Evolutionary conservation across 2,797 vertebrate genomes (phyloP), one percentile per base, ranked within the genome.

Genomic region (Dendrocincla fuliginosa): DNA sequence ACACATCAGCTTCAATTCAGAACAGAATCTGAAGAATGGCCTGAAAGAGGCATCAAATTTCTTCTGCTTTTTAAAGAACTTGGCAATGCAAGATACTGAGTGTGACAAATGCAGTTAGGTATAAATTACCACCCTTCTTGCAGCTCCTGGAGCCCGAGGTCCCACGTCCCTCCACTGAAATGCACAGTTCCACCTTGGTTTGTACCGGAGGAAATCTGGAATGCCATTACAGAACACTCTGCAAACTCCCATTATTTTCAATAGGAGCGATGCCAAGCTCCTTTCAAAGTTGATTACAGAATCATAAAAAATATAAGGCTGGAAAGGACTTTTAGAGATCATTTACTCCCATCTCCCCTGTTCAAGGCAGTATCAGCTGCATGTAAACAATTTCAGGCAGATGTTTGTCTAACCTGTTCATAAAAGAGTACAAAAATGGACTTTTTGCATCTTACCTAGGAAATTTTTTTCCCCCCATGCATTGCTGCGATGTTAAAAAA

Each of bases 251-350:
- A 44, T 93, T 96, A 90, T 96, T 97, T 91, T 83, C 74, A 89
- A 8, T 55, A 87, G 92, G 84, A 96, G 27, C 28, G 74, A 53
- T 95, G 92, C 95, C 95, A 95, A 93, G 56, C 16, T 74, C 52
- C 93, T 91, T 97, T 95, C 93, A 93, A 87, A 82, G 85, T 91
- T 95, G 93, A 97, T 96, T 95, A 95, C 50, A 52, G 93, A 87
- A 90, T 88, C 91, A 76, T 86, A 81, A 95, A 95, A 46, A 78
- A 95, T 91, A 93, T 44, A 84, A 88, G 65, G 53, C 83, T 94
- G 65, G 91, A 95, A 94, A 97, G 96, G 96, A 96, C 95, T 95
- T 96, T 94, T 96, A 91, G 94, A 95, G 96, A 96, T 96, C 95
- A 91, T 97, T 96, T 95, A 69, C 65, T 93, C 61, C 73, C 80